Evolutionary conservation across 2,113 vertebrate genomes (phyloP), one percentile per base, ranked within the genome.

Genomic region (Triplophysa siluroides): DNA sequence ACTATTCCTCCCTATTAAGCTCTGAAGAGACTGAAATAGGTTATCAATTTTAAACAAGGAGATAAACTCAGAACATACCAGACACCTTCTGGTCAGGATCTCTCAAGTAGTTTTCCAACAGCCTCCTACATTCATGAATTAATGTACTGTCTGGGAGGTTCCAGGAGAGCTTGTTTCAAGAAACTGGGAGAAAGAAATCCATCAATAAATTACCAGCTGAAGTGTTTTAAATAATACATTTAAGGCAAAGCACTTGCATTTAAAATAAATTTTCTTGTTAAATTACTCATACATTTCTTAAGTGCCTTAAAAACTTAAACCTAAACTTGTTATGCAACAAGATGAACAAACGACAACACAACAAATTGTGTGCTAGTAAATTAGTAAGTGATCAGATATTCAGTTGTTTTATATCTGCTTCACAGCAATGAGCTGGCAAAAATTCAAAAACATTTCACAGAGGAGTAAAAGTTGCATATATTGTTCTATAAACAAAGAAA

Each of bases 21-120:
- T 85, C 69, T 0, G 70, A 78, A 82, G 84, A 77, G 83, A 75
- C 72, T 74, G 83, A 82, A 83, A 85, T 81, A 77, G 79, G 85
- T 83, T 80, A 84, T 85, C 82, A 85, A 80, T 72, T 79, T 74
- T 81, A 87, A 90, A 92, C 90, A 91, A 78, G 58, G 82, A 87
- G 90, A 92, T 91, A 92, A 78, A 89, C 76, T 84, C 81, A 68
- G 84, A 85, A 85, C 85, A 88, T 83, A 29, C 3, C 79, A 85
- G 87, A 85, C 85, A 84, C 84, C 72, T 75, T 83, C 13, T 18
- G 85, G 87, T 89, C 81, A 85, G 78, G 58, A 81, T 43, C 47
- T 86, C 85, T 88, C 89, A 89, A 54, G 82, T 79, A 86, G 83
- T 87, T 87, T 89, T 85, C 86, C 67, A 50, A 69, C 85, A 87